phyloP scores from a whole-genome alignment of 2,888 invertebrate species.

The Blastobasis lacticolella region DNA sequence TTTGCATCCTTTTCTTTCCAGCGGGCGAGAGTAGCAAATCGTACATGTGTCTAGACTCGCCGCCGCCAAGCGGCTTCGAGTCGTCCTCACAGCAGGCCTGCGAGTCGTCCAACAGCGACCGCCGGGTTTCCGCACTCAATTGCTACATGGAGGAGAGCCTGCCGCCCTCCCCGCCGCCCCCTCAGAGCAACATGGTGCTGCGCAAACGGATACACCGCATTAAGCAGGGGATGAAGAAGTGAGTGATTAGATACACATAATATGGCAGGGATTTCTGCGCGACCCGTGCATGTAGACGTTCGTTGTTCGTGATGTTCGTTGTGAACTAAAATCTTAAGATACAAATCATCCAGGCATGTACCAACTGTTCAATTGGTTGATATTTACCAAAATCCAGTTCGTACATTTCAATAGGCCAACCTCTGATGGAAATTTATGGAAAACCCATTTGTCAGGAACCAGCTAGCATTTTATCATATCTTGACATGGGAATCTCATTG shows the following conservation, averaged over 20 bases:
- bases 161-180: conserved; percentile 76
- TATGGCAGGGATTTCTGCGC: no score
- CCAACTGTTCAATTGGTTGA: no score
- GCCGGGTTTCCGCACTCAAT: conserved; percentile 50
- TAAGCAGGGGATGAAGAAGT: conserved; percentile 90
- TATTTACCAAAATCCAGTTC: no score
- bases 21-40: conserved; percentile 74
- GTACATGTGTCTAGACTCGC: conserved; percentile 73
- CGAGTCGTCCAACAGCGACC: conserved; percentile 61
- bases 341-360: no score
- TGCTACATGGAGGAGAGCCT: conserved; percentile 63
- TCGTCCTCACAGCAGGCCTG: conserved; percentile 67
- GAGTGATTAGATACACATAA: conserved; percentile 12
- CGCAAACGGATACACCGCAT: conserved; percentile 90
- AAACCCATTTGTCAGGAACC: no score
- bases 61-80: conserved; percentile 71
- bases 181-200: conserved; percentile 89
- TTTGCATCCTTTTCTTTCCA: conserved; percentile 20
- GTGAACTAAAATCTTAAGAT: no score
- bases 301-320: no score
- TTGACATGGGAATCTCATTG: no score
- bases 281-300: no score
- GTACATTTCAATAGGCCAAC: no score
- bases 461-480: no score
- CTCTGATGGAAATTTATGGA: no score